phyloP scores from a whole-genome alignment of 2,797 vertebrate species.

The Parauchenoglanis punctatus region DNA sequence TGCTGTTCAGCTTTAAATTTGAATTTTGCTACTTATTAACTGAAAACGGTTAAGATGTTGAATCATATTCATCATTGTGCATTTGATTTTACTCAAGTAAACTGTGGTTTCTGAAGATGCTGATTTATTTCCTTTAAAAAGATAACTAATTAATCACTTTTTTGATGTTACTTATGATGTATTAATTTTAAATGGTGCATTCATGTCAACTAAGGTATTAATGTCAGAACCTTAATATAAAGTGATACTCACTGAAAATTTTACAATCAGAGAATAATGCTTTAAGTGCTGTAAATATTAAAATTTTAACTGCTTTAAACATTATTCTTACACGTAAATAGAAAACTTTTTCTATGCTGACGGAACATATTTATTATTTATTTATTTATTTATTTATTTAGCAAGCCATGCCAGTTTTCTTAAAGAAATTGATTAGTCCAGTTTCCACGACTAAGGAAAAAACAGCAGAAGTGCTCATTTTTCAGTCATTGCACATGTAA shows the following conservation, averaged over 20 bases:
- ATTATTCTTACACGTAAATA: not conserved
- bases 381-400: not conserved
- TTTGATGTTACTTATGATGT: not conserved
- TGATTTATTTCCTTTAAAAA: not conserved
- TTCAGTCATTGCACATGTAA: not conserved
- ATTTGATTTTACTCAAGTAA: not conserved
- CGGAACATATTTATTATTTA: not conserved
- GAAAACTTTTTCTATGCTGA: not conserved
- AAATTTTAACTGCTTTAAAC: not conserved
- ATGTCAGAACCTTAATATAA: not conserved
- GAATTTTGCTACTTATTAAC: not conserved
- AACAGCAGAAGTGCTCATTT: slow-evolving; percentile 43
- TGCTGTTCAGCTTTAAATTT: not conserved
- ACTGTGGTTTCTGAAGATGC: not conserved
- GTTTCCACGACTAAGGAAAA: slow-evolving; percentile 38
- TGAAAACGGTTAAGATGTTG: not conserved
- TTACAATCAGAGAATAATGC: not conserved
- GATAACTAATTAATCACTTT: not conserved
- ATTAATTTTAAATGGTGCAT: not conserved
- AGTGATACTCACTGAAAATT: not conserved
- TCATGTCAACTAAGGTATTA: not conserved
- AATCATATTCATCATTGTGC: not conserved
- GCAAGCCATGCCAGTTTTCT: not conserved
- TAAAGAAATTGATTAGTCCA: slow-evolving; percentile 39
- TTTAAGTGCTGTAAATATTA: slow-evolving; percentile 1